These are phyloP conservation scores for Myopa tessellatipennis DNA, from an alignment of 2,888 invertebrate species.

Conservation along the genomic window DNA sequence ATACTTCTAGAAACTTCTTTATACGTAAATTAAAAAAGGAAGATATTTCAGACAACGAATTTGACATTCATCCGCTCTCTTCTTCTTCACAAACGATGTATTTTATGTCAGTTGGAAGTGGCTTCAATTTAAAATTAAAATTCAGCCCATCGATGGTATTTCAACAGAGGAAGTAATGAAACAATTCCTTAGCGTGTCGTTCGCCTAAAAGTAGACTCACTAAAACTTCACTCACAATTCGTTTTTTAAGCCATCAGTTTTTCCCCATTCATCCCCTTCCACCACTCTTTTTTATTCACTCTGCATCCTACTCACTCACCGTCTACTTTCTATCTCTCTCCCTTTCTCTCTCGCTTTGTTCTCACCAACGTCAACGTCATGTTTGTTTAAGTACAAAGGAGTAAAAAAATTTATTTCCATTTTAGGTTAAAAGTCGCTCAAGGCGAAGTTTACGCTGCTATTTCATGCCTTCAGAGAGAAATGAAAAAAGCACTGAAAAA, in stretches of 20 bases:
- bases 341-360: background rate
- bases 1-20: too few species aligned
- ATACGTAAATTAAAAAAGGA: too few species aligned
- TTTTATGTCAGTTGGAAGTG: too few species aligned
- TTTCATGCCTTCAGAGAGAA: background rate
- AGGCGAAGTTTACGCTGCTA: slow-evolving; percentile 20
- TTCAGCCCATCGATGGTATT: too few species aligned
- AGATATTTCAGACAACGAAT: too few species aligned
- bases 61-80: too few species aligned
- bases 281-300: too few species aligned
- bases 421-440: slow-evolving; percentile 43
- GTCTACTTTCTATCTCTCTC: background rate
- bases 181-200: slow-evolving; percentile 18
- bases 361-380: slow-evolving; percentile 1
- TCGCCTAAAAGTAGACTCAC: slow-evolving; percentile 33
- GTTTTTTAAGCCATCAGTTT: slow-evolving; percentile 6
- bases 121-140: too few species aligned
- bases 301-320: too few species aligned
- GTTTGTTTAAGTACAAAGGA: slow-evolving; percentile 25
- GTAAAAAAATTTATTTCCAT: slow-evolving; percentile 34
- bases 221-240: slow-evolving; percentile 31
- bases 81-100: too few species aligned
- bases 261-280: too few species aligned
- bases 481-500: background rate
- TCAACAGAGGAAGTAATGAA: background rate